phyloP scores from a whole-genome alignment of 2,888 invertebrate species.

The Heliconius erato region DNA sequence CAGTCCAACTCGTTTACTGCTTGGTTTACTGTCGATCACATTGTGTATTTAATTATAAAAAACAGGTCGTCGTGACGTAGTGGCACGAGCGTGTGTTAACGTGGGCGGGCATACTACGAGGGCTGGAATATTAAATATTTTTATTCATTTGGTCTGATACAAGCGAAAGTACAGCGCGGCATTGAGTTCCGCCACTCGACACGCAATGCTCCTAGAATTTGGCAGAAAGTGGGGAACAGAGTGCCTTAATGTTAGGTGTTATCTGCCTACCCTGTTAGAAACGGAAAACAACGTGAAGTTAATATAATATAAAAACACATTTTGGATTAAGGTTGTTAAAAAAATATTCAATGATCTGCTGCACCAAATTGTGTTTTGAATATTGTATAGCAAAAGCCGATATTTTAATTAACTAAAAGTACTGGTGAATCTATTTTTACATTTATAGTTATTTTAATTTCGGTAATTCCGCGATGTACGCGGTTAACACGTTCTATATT shows the following conservation, averaged over 20 bases:
- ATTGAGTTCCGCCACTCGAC: not conserved
- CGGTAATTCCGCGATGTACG: not conserved
- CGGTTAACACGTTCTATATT: not conserved
- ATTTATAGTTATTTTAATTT: not conserved
- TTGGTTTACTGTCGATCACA: conserved; percentile 59
- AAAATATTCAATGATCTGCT: too few relatives aligned
- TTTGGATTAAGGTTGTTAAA: too few relatives aligned
- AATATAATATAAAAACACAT: too few relatives aligned
- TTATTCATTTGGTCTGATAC: not conserved
- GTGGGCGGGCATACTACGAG: not conserved
- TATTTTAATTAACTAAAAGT: too few relatives aligned
- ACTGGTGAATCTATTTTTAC: not conserved
- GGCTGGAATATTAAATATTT: not conserved
- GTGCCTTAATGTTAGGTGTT: not conserved
- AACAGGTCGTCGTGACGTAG: not conserved
- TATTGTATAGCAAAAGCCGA: too few relatives aligned
- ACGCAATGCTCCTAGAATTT: not conserved
- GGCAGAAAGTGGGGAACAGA: not conserved
- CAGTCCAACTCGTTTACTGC: conserved; percentile 73
- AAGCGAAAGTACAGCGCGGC: not conserved
- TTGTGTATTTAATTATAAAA: not conserved
- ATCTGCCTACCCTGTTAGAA: not conserved
- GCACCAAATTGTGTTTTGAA: too few relatives aligned
- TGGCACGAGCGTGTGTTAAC: too few relatives aligned
- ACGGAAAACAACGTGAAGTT: too few relatives aligned